Evolutionary conservation across 2,888 invertebrate species (phyloP).

Genomic region (Machimus atricapillus): DNA sequence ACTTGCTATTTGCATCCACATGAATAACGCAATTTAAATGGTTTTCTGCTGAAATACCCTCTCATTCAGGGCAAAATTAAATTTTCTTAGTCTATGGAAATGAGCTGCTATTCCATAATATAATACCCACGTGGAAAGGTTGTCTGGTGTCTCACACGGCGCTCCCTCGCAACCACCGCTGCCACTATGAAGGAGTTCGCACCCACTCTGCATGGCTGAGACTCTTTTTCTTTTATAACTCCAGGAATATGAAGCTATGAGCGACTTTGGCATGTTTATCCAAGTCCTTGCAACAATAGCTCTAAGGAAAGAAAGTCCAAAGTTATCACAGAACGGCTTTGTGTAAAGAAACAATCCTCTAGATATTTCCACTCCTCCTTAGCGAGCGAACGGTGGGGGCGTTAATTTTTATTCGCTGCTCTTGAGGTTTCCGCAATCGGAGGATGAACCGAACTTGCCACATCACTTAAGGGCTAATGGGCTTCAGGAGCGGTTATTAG

Average conservation of each 20-base stretch:
- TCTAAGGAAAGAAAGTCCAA: conserved; percentile 1
- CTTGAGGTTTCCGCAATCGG: neutral
- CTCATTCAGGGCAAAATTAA: conserved; percentile 19
- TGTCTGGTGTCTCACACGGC: neutral
- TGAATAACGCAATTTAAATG: conserved; percentile 31
- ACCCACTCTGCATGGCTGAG: conserved; percentile 1
- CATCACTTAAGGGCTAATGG: neutral
- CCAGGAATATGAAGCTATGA: neutral
- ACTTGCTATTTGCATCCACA: conserved; percentile 12
- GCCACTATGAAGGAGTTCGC: neutral
- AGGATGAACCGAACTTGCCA: neutral
- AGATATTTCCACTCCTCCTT: neutral
- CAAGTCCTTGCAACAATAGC: conserved; percentile 15
- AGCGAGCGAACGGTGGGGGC: neutral
- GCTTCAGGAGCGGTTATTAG: neutral
- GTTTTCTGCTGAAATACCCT: conserved; percentile 7
- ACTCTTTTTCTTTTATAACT: conserved; percentile 17
- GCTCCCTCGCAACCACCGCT: neutral
- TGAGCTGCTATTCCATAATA: conserved; percentile 12
- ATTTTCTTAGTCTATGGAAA: conserved; percentile 20
- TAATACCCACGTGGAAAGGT: neutral
- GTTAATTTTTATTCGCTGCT: neutral
- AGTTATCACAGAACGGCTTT: conserved; percentile 7
- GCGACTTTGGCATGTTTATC: conserved; percentile 1
- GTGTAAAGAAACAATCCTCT: conserved; percentile 2